Conservation (phyloP, 2,797 vertebrate species). For the Enteromius anoplus region DNA sequence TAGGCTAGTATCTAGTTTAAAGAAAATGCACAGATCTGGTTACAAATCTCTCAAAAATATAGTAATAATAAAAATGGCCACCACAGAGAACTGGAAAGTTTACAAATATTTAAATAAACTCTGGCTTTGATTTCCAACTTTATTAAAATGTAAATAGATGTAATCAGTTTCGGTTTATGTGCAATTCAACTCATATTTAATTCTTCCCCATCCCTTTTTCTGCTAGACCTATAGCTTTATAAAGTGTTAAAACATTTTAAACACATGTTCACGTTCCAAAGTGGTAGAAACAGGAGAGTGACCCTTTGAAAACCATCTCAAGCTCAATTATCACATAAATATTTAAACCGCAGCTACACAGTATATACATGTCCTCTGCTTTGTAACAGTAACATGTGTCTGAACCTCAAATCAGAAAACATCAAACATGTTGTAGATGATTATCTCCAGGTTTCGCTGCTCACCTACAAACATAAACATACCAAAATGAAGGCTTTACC, state of each 20-base stretch:
- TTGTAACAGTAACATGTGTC: conserved; percentile 61
- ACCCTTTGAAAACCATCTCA: conserved; percentile 52
- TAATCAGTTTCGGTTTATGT: background rate
- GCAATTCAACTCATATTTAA: background rate
- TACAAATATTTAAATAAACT: background rate
- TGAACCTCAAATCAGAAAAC: conserved; percentile 60
- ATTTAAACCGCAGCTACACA: conserved; percentile 54
- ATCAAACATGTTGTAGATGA: background rate
- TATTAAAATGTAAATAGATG: background rate
- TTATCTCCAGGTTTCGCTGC: background rate
- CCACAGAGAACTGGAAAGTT: background rate
- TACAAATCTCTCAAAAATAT: conserved; percentile 1
- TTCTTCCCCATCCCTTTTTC: background rate
- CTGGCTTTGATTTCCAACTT: background rate
- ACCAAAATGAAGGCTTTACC: conserved; percentile 62
- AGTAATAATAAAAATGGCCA: background rate
- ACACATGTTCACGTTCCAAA: conserved; percentile 28
- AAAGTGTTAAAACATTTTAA: conserved; percentile 30
- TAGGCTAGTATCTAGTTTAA: conserved; percentile 55
- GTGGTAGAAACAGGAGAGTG: conserved; percentile 58
- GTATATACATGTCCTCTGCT: conserved; percentile 53
- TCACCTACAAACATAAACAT: conserved; percentile 62
- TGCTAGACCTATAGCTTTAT: background rate
- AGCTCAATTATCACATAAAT: conserved; percentile 58
- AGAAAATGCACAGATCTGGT: conserved; percentile 52